These are phyloP conservation scores for Oncorhynchus masou DNA, from an alignment of 2,113 vertebrate genomes.

Conservation along the genomic window DNA sequence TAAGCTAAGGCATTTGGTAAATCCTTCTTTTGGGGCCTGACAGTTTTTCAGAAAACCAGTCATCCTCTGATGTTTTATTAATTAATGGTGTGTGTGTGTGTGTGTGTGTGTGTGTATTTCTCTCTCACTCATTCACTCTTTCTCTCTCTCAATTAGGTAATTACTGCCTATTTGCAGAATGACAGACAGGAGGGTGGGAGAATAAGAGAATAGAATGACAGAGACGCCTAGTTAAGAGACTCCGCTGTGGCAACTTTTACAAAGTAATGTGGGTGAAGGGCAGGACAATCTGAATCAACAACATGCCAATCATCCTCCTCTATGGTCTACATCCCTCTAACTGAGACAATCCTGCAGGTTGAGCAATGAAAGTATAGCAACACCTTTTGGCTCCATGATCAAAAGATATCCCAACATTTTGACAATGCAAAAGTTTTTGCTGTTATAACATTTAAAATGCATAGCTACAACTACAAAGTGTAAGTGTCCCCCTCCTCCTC, in stretches of 20 bases:
- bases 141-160: not conserved
- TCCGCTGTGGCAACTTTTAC: not conserved
- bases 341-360: constrained; percentile 7
- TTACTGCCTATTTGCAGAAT: not conserved
- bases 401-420: constrained; percentile 25
- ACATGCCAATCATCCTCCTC: not conserved
- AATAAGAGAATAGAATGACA: not conserved
- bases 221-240: no score
- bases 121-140: no score
- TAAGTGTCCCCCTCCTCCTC: not conserved
- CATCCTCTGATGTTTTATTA: no score
- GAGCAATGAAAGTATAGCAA: constrained; percentile 3
- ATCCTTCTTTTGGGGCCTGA: no score
- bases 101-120: no score
- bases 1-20: no score
- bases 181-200: not conserved
- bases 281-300: not conserved
- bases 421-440: constrained; percentile 7
- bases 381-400: constrained; percentile 19
- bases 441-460: constrained; percentile 20
- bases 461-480: constrained; percentile 20
- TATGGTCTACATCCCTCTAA: not conserved
- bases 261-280: not conserved
- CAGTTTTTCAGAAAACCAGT: no score
- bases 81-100: no score